Conservation (phyloP, 64 coral and sea anemone species). For the Pocillopora verrucosa region DNA sequence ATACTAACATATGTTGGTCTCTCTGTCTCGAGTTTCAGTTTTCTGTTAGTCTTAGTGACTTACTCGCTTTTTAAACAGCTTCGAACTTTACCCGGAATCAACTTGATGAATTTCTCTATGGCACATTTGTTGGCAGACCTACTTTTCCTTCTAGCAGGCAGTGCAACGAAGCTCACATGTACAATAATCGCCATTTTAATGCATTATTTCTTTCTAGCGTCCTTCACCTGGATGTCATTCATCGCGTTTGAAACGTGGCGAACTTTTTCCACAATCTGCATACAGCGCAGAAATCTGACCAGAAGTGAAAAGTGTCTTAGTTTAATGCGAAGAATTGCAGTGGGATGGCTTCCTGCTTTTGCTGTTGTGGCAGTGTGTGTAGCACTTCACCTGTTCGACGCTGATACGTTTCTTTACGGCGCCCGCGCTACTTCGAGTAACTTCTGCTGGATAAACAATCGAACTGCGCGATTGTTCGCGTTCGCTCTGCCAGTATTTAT, state of each 20-base stretch:
- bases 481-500: slow-evolving; percentile 13
- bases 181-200: slow-evolving; percentile 36
- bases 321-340: neutral
- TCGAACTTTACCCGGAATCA: slow-evolving; percentile 46
- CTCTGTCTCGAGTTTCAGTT: slow-evolving; percentile 20
- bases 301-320: neutral
- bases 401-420: neutral
- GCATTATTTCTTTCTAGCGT: slow-evolving; percentile 38
- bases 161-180: neutral
- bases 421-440: neutral
- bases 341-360: slow-evolving; percentile 31
- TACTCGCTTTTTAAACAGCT: slow-evolving; percentile 46
- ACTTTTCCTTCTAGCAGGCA: slow-evolving; percentile 18
- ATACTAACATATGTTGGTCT: slow-evolving; percentile 50
- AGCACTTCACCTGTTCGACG: slow-evolving; percentile 1
- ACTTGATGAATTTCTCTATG: slow-evolving; percentile 42
- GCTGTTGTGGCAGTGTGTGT: slow-evolving; percentile 8
- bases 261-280: neutral
- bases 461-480: slow-evolving; percentile 1
- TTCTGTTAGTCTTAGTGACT: slow-evolving; percentile 46
- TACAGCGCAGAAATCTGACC: neutral
- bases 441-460: slow-evolving; percentile 53
- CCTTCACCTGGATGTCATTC: slow-evolving; percentile 56
- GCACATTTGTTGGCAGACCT: slow-evolving; percentile 17
- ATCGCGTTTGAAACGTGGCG: slow-evolving; percentile 56